A percentile compares a stretch with the other conserved stretches of the same genome.
Evolutionary conservation across 1,140 invertebrate species (phyloP).

Genomic region (Rhopalosiphum padi): DNA sequence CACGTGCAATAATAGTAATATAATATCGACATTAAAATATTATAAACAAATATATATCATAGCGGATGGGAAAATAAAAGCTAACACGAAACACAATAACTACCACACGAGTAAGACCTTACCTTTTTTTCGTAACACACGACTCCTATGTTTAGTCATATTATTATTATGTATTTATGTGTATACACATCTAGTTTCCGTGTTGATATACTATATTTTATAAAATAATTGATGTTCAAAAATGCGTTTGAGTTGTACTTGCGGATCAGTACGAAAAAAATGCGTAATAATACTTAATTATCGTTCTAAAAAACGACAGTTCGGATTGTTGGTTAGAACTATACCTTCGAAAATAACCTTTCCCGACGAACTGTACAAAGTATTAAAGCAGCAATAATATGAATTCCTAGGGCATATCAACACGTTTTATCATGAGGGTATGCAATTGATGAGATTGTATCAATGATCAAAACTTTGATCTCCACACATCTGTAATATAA

Average conservation of each 20-base stretch:
- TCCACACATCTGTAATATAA: not conserved
- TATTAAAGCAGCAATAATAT: not conserved
- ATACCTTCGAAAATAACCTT: no score
- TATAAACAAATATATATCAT: not conserved
- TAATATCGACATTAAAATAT: not conserved
- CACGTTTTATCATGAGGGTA: not conserved
- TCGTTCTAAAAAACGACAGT: not conserved
- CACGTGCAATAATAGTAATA: not conserved
- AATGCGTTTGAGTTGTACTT: not conserved
- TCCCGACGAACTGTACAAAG: not conserved
- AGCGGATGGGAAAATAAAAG: not conserved
- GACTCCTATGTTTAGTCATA: no score
- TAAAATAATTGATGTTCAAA: not conserved
- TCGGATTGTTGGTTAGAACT: no score
- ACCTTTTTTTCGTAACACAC: not conserved
- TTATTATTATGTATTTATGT: not conserved
- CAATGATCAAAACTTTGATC: not conserved
- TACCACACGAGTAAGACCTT: not conserved
- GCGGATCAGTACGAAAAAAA: not conserved
- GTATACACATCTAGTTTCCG: not conserved
- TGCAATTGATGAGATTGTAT: not conserved
- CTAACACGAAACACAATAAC: not conserved
- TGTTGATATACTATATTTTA: not conserved
- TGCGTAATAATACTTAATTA: not conserved
- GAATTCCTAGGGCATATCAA: not conserved